Base-by-base conservation (phyloP, 23 tunicate species). In the Styela clava region DNA sequence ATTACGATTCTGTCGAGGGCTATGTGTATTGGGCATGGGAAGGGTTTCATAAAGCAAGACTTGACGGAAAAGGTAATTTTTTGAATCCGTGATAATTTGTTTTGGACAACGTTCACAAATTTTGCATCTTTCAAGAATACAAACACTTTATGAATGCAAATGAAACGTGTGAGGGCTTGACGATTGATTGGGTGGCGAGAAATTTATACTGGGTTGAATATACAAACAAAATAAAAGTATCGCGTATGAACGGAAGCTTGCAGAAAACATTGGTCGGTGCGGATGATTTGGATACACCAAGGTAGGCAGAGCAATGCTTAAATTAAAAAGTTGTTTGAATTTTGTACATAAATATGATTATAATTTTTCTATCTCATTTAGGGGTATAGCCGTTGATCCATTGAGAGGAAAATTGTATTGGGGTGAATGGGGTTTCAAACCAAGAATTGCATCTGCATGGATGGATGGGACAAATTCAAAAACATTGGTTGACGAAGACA, bases 401-500 rank as follows among this genome's bases (percentile, higher is more conserved):
- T 34, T 87, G 16, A 82, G 77, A 21, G 98, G 94, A 2, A 33
- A 70, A 25, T 63, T 94, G 34, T 94, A 88, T 76, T 94, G 98
- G 98, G 88, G 90, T 16, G 98, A 94, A 64, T 94, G 93, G 93
- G 98, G 98, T 56, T 86, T 34, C 22, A 87, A 85, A 56, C 82
- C 91, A 25, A 83, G 74, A 32, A 94, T 94, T 28, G 98, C 88
- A 82, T 84, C 79, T 37, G 77, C 94, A 2, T 77, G 63, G 69
- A 52, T 87, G 84, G 94, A 88, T 71, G 98, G 98, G 16, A 65
- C 79, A 26, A 44, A 44, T 44, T 7, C 12, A 44, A 44, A 44
- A 44, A 44, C 56, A 5, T 5, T 44, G 12, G 12, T 44, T 44
- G 56, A 44, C 12, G 12, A 7, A 44, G 56, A 44, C 56, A 44